Conservation (phyloP, 2,797 vertebrate genomes). For the Hemitrygon akajei region DNA sequence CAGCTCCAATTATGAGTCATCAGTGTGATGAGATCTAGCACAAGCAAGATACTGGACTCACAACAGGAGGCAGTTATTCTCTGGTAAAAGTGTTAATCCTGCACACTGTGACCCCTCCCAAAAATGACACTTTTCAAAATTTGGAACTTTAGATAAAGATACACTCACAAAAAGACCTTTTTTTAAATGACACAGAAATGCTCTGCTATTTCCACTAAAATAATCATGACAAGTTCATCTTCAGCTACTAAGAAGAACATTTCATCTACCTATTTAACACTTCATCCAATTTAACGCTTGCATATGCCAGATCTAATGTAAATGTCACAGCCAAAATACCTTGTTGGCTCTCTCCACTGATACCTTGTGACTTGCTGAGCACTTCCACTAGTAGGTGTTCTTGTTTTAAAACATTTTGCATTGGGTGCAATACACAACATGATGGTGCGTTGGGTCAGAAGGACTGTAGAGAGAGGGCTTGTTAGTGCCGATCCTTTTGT, state of each 20-base stretch:
- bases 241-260: background rate
- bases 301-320: no score
- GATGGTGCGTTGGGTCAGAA: background rate
- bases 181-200: constrained; percentile 54
- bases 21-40: constrained; percentile 54
- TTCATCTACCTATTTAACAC: background rate
- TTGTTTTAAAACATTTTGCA: background rate
- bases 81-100: constrained; percentile 58
- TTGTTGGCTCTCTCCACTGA: background rate
- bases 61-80: constrained; percentile 58
- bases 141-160: constrained; percentile 42
- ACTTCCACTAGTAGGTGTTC: background rate
- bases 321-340: background rate
- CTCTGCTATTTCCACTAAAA: constrained; percentile 60
- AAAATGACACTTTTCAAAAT: constrained; percentile 51
- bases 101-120: constrained; percentile 63
- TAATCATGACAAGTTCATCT: constrained; percentile 37
- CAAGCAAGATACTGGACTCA: constrained; percentile 54
- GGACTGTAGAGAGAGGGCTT: no score
- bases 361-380: background rate
- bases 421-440: background rate
- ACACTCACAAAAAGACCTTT: constrained; percentile 39
- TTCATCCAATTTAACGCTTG: background rate
- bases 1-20: constrained; percentile 65
- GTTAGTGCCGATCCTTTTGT: background rate